These are phyloP conservation scores for Parasteatoda lunata DNA, from an alignment of 2,888 invertebrate species.

Conservation along the genomic window DNA sequence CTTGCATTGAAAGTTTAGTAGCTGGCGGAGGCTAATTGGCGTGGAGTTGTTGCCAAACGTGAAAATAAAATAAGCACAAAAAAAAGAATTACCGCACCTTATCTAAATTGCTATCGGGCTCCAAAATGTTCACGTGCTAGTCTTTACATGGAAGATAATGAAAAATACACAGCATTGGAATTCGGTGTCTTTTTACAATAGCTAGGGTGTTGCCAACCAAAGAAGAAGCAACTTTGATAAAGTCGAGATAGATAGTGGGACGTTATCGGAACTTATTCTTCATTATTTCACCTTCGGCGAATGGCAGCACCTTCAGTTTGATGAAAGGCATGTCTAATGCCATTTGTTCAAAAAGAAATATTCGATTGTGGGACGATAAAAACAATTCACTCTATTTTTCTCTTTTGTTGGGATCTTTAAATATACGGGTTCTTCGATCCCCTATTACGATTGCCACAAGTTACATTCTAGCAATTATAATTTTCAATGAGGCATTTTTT, in stretches of 20 bases:
- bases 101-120: conserved; percentile 65
- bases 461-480: not conserved
- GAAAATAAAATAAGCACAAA: conserved; percentile 40
- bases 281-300: conserved; percentile 60
- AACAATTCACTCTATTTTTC: not conserved
- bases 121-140: conserved; percentile 50
- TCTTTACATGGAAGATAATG: conserved; percentile 53
- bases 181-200: conserved; percentile 21
- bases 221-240: conserved; percentile 12
- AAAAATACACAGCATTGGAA: conserved; percentile 27
- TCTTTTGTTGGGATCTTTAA: not conserved
- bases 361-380: conserved; percentile 35
- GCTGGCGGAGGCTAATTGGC: conserved; percentile 55
- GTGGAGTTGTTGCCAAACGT: conserved; percentile 49
- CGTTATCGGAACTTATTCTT: conserved; percentile 51
- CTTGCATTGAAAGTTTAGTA: conserved; percentile 45
- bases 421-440: not conserved
- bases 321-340: conserved; percentile 21
- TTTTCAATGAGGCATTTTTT: not conserved
- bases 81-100: conserved; percentile 29
- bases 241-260: conserved; percentile 42
- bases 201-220: conserved; percentile 24
- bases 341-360: conserved; percentile 18
- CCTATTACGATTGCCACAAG: not conserved
- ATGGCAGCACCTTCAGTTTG: conserved; percentile 47